Evolutionary conservation across 2,888 invertebrate species (phyloP).

Genomic region (Steinernema scapterisci): DNA sequence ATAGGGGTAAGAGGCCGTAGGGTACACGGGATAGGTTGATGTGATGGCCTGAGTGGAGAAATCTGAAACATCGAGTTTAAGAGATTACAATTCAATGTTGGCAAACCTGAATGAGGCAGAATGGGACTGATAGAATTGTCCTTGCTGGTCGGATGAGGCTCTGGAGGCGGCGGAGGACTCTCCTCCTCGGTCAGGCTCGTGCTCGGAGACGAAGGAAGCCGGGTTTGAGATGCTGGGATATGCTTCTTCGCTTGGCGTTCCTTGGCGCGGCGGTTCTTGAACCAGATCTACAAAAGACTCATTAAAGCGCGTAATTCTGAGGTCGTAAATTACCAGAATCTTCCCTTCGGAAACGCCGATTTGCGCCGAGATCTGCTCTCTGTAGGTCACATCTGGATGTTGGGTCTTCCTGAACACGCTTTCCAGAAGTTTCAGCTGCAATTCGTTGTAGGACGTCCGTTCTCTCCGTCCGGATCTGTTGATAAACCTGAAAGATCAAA

Average conservation of each 20-base stretch:
- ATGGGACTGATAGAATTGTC: not conserved
- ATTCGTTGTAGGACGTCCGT: constrained; percentile 3
- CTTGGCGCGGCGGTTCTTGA: constrained; percentile 18
- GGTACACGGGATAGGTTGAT: not conserved
- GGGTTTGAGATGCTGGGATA: not conserved
- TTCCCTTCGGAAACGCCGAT: constrained; percentile 6
- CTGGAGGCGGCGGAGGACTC: constrained; percentile 12
- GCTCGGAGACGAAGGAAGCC: not conserved
- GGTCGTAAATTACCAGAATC: not conserved
- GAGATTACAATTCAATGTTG: not conserved
- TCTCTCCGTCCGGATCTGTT: not conserved
- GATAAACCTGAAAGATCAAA: not conserved
- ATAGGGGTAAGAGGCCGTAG: not conserved
- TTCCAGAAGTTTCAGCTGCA: constrained; percentile 14
- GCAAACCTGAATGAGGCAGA: not conserved
- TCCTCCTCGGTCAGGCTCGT: constrained; percentile 10
- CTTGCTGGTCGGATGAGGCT: not conserved
- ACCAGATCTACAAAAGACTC: not conserved
- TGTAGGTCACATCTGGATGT: constrained; percentile 7
- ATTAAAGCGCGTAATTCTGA: not conserved
- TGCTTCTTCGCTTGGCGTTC: constrained; percentile 16
- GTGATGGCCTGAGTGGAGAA: not conserved
- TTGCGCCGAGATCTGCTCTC: constrained; percentile 15
- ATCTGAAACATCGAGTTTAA: not conserved
- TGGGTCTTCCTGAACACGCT: not conserved